Conservation (phyloP, 1,140 invertebrate species). For the Hyles vespertilio region DNA sequence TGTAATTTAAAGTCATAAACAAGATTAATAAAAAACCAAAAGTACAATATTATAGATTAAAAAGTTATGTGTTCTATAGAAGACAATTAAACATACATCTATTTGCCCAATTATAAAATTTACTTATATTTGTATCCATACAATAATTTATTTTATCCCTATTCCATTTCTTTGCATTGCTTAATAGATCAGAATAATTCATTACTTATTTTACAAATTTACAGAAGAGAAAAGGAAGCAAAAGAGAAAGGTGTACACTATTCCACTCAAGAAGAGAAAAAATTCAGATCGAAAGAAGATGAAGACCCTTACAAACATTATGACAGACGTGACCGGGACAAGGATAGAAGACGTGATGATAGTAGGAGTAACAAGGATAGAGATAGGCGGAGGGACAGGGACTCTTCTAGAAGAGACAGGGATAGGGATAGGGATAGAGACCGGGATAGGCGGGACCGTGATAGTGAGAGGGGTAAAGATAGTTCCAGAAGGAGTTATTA, state of each 20-base stretch:
- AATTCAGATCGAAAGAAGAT: constrained; percentile 56
- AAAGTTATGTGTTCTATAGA: too few species aligned
- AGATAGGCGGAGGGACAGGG: constrained; percentile 65
- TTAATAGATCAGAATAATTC: too few species aligned
- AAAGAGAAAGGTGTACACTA: constrained; percentile 76
- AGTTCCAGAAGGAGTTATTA: constrained; percentile 79
- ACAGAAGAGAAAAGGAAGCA: constrained; percentile 74
- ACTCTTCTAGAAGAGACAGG: constrained; percentile 33
- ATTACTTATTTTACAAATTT: constrained; percentile 16
- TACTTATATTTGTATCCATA: too few species aligned
- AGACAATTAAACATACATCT: too few species aligned
- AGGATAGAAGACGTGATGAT: constrained; percentile 22
- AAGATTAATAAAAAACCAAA: too few species aligned
- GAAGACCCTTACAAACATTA: constrained; percentile 50
- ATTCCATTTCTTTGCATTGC: too few species aligned
- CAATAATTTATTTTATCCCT: too few species aligned
- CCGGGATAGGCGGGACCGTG: constrained; percentile 63
- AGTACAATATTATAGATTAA: too few species aligned
- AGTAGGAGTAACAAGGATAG: constrained; percentile 44
- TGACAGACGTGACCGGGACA: constrained; percentile 31
- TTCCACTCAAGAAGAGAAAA: constrained; percentile 75
- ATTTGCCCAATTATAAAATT: too few species aligned
- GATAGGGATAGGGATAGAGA: constrained; percentile 32
- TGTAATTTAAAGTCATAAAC: too few species aligned
- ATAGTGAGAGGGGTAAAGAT: constrained; percentile 71